Evolutionary conservation across 2,888 invertebrate species (phyloP).

Genomic region (Napeogenes inachia): DNA sequence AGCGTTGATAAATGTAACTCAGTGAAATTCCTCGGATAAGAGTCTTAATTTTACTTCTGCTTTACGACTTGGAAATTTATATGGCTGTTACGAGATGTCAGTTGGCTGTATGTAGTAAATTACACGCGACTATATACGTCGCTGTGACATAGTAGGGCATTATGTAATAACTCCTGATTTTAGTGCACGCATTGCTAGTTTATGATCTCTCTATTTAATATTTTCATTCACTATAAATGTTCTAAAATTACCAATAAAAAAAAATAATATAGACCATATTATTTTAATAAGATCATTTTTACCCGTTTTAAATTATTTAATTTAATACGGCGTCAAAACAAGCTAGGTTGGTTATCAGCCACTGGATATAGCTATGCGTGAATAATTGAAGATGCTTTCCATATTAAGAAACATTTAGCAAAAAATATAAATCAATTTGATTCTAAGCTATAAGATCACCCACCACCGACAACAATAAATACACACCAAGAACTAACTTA

Average conservation of each 20-base stretch:
- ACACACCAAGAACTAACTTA: no score
- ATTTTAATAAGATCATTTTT: no score
- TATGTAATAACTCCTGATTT: constrained; percentile 11
- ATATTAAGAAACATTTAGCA: no score
- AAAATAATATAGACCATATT: not conserved
- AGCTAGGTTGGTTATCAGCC: no score
- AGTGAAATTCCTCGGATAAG: constrained; percentile 10
- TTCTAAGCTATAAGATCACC: no score
- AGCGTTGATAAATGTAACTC: constrained; percentile 14
- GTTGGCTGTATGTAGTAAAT: constrained; percentile 10
- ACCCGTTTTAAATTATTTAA: no score
- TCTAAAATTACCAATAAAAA: not conserved
- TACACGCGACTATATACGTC: constrained; percentile 12
- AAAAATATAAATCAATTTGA: no score
- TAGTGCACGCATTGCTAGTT: constrained; percentile 2
- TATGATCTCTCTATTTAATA: constrained; percentile 3
- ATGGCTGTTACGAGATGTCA: constrained; percentile 8
- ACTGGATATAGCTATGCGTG: no score
- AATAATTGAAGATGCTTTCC: no score
- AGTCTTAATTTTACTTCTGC: constrained; percentile 23
- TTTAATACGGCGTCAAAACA: no score
- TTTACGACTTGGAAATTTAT: constrained; percentile 26
- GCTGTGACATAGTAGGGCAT: not conserved
- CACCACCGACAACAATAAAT: no score
- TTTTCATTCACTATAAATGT: not conserved